phyloP scores from a whole-genome alignment of 2,113 vertebrate species.

The Daphoenositta chrysoptera region DNA sequence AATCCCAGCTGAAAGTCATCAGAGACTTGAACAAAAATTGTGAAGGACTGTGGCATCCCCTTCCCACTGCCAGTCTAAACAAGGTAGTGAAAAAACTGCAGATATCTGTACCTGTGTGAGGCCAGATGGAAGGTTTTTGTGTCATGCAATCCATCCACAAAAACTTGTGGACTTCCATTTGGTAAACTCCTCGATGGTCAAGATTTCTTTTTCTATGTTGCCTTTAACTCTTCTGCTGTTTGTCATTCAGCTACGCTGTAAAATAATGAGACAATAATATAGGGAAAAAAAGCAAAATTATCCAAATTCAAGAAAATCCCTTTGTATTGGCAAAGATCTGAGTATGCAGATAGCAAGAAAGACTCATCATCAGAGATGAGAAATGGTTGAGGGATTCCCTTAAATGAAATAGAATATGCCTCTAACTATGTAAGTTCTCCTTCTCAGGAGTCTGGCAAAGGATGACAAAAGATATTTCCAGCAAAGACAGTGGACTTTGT shows the following conservation, averaged over 20 bases:
- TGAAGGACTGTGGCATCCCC: accelerated
- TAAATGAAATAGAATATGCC: neutral
- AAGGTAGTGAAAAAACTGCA: neutral
- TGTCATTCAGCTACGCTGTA: neutral
- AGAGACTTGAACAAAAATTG: neutral
- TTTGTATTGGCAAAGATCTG: neutral
- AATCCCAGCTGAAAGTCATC: neutral
- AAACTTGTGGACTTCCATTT: neutral
- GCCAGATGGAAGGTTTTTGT: neutral
- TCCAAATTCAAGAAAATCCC: neutral
- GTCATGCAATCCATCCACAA: neutral
- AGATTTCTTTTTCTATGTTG: neutral
- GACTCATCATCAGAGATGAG: neutral
- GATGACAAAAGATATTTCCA: neutral
- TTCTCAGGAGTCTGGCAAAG: neutral
- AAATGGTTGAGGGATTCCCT: neutral
- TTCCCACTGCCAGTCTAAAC: neutral
- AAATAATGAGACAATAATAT: neutral
- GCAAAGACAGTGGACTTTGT: conserved; percentile 16
- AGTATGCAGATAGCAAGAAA: neutral
- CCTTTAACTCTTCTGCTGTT: neutral
- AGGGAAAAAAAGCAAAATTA: neutral
- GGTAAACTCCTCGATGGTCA: neutral
- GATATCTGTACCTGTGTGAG: neutral
- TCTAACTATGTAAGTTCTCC: neutral